These are phyloP conservation scores for Scotopteryx bipunctaria DNA, from an alignment of 2,888 invertebrate species.

Conservation along the genomic window DNA sequence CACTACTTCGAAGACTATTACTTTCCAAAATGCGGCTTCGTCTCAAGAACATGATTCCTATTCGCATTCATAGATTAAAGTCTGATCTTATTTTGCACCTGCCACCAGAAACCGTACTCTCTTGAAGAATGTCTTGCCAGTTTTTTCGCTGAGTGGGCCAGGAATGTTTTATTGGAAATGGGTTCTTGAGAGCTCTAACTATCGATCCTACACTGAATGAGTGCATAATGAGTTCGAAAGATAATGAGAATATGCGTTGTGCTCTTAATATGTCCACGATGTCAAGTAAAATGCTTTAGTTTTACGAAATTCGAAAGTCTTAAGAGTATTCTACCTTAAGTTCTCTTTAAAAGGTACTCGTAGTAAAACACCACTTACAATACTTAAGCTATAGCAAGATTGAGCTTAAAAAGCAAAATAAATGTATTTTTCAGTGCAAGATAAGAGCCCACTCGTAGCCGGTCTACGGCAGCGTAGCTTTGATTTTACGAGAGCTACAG, in stretches of 20 bases:
- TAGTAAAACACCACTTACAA: constrained; percentile 14
- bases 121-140: constrained; percentile 18
- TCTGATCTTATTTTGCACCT: constrained; percentile 8
- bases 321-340: constrained; percentile 1
- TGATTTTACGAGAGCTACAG: constrained; percentile 23
- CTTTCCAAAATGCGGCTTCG: neutral
- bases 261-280: neutral
- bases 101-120: constrained; percentile 12
- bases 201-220: constrained; percentile 6
- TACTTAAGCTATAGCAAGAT: constrained; percentile 8
- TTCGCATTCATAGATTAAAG: neutral
- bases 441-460: constrained; percentile 25
- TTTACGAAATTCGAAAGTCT: too few relatives aligned
- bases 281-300: neutral
- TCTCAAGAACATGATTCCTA: neutral
- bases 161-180: constrained; percentile 19
- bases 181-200: constrained; percentile 6
- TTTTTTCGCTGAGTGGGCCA: constrained; percentile 22
- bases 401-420: constrained; percentile 21
- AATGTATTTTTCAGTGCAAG: constrained; percentile 24
- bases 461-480: constrained; percentile 32
- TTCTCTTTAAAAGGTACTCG: constrained; percentile 12
- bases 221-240: constrained; percentile 5
- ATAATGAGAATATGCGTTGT: constrained; percentile 2
- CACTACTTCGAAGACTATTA: too few relatives aligned